Percentiles rank a stretch among this genome's conserved stretches.
These are phyloP conservation scores for Scopus umbretta DNA, from an alignment of 2,113 vertebrate species.

Conservation along the genomic window DNA sequence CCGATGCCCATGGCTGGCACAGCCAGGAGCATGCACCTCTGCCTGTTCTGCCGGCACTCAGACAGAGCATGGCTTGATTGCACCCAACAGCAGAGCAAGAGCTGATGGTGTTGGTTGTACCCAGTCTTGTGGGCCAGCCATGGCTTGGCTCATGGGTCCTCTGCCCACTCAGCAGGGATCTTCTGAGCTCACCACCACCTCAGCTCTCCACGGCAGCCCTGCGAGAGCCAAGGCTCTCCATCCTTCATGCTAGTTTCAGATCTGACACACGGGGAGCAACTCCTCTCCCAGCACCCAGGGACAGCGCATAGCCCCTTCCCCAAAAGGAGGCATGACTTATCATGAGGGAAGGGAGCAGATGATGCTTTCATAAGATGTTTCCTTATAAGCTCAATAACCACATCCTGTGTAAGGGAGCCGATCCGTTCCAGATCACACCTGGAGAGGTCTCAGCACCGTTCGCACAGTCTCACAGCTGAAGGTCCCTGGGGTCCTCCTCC, in stretches of 20 bases:
- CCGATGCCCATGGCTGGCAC: neutral
- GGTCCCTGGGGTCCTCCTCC: neutral
- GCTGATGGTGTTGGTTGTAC: neutral
- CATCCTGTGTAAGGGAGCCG: neutral
- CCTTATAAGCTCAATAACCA: neutral
- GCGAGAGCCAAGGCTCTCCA: neutral
- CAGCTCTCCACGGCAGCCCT: neutral
- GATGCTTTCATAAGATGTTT: neutral
- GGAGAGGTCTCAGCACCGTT: neutral
- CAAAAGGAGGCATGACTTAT: neutral
- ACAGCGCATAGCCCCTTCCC: neutral
- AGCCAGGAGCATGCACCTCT: neutral
- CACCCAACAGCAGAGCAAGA: neutral
- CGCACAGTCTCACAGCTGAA: neutral
- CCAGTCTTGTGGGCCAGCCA: neutral
- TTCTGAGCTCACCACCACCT: neutral
- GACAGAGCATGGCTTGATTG: neutral
- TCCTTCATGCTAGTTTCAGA: neutral
- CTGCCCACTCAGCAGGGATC: neutral
- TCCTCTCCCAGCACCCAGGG: neutral
- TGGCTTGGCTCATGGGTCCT: neutral
- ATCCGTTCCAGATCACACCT: neutral
- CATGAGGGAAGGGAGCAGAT: neutral
- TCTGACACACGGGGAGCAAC: neutral
- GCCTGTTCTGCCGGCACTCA: neutral